These are phyloP conservation scores for Indicator indicator DNA, from an alignment of 2,113 vertebrate genomes.

Conservation along the genomic window DNA sequence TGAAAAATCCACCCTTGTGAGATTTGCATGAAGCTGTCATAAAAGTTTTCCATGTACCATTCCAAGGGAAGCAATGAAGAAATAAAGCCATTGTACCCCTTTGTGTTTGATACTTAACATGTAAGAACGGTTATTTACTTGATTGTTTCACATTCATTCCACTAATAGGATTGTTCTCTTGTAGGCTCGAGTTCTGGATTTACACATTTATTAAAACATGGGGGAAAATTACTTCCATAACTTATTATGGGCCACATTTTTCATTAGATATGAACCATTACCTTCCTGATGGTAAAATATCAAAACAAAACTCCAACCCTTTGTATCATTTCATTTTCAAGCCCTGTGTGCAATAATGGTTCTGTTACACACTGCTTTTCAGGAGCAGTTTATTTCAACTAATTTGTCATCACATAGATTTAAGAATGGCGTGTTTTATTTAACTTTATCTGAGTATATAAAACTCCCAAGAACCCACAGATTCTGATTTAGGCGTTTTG, in stretches of 20 bases:
- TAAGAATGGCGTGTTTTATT: not conserved
- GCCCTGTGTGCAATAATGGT: not conserved
- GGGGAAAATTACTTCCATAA: conserved; percentile 13
- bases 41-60: not conserved
- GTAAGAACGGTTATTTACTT: conserved; percentile 14
- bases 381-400: not conserved
- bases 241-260: conserved; percentile 26
- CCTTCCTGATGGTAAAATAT: not conserved
- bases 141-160: conserved; percentile 33
- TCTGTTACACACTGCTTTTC: not conserved
- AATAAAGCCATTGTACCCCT: not conserved
- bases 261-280: conserved; percentile 49
- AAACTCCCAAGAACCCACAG: not conserved
- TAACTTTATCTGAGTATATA: not conserved
- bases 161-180: conserved; percentile 7
- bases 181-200: not conserved
- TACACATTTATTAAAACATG: conserved; percentile 12
- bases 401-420: not conserved
- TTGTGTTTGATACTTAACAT: not conserved
- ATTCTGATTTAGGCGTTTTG: not conserved
- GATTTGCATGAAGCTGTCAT: not conserved
- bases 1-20: not conserved
- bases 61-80: not conserved
- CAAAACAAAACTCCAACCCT: not conserved
- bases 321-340: not conserved